These are phyloP conservation scores for Agelaius phoeniceus DNA, from an alignment of 2,113 vertebrate species.

Conservation along the genomic window DNA sequence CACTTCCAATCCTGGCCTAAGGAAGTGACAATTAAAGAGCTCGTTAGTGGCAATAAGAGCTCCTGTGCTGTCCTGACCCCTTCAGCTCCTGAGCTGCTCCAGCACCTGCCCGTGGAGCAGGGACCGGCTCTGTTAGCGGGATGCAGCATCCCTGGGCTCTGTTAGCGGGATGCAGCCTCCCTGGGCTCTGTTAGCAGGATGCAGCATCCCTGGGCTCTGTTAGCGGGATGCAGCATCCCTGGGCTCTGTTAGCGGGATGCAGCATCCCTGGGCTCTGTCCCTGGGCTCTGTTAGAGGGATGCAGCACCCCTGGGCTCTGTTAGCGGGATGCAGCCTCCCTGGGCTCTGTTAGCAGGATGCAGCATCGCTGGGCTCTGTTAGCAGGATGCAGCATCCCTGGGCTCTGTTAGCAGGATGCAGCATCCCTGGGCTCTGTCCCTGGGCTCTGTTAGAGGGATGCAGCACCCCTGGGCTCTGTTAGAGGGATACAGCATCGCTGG, in stretches of 20 bases:
- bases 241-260: fast-evolving
- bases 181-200: fast-evolving
- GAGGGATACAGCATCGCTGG: too few species aligned
- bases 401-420: fast-evolving
- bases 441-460: fast-evolving
- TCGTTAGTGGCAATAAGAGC: not conserved
- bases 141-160: too few species aligned
- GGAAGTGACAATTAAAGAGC: not conserved
- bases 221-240: too few species aligned
- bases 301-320: fast-evolving
- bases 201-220: fast-evolving
- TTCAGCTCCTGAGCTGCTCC: not conserved
- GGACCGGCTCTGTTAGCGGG: fast-evolving
- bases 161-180: too few species aligned
- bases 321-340: too few species aligned
- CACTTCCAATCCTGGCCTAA: not conserved
- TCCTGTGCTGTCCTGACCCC: not conserved
- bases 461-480: fast-evolving
- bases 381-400: too few species aligned
- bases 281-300: fast-evolving
- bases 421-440: fast-evolving
- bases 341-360: fast-evolving
- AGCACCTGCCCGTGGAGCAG: not conserved
- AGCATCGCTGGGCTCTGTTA: fast-evolving
- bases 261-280: fast-evolving